A percentile compares a stretch with the other conserved stretches of the same genome.
These are phyloP conservation scores for Neolamprologus fasciatus DNA, from an alignment of 2,113 vertebrate species.

Conservation along the genomic window DNA sequence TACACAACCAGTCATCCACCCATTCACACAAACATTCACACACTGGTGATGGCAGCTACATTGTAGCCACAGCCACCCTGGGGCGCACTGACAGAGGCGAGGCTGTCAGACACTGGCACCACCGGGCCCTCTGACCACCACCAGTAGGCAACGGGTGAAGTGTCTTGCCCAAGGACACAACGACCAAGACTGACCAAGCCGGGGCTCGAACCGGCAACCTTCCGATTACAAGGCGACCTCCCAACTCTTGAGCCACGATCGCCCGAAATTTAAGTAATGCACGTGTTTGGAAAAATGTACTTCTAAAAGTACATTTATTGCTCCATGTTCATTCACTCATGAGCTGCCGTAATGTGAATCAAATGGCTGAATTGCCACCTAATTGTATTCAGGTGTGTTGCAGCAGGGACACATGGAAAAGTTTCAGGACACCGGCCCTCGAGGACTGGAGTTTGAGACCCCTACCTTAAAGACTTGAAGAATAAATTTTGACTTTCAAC, in stretches of 20 bases:
- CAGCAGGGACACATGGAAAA: background rate
- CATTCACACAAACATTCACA: too few species aligned
- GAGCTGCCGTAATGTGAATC: background rate
- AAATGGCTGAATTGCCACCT: background rate
- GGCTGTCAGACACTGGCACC: too few species aligned
- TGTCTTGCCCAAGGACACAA: too few species aligned
- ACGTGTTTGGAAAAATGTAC: background rate
- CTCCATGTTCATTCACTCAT: background rate
- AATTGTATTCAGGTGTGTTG: background rate
- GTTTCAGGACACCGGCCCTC: background rate
- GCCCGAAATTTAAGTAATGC: rapidly evolving
- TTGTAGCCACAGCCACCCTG: too few species aligned
- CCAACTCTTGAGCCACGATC: too few species aligned
- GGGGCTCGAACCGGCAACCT: too few species aligned
- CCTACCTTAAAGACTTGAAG: background rate
- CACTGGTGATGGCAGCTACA: too few species aligned
- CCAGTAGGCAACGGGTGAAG: too few species aligned
- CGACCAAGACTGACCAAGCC: rapidly evolving
- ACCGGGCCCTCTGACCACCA: too few species aligned
- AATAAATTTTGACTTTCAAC: background rate
- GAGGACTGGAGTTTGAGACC: background rate
- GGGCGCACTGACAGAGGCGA: too few species aligned
- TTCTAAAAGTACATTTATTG: background rate
- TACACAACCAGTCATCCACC: too few species aligned
- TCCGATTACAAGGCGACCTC: too few species aligned